Base-by-base conservation (phyloP, 2,113 vertebrate genomes). In the Corydoras sp. region DNA sequence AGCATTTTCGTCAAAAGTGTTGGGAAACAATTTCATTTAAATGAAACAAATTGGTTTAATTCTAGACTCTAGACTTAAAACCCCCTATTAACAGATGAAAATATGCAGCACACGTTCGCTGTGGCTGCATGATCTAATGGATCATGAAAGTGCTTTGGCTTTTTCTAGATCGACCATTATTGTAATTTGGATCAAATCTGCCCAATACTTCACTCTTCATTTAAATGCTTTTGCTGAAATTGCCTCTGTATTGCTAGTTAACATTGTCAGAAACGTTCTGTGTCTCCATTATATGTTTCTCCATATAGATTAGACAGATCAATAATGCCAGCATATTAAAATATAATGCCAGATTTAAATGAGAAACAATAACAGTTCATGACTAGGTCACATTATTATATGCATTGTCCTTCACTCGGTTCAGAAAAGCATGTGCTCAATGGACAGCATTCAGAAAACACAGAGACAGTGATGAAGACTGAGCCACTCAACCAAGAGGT, bases 401-500 rank as follows among this genome's bases (percentile, higher is more conserved):
- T 62, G 62, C 50, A 15, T 50, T 48, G 10, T 15, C 62, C 14
- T 62, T 74, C 30, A 68, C 31, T 8, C 4, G 48, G 53, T 14
- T 66, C 56, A 65, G 61, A 66, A 74, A 67, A 32, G 51, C 14
- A 10, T 55, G 62, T 63, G 54, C 31, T 55, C 29, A 24, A 79
- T 71, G 65, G 68, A 68, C 63, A 68, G 56, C 67, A 62, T 71
- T 60, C 43, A 4, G 49, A 75, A 29, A 69, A 76, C 48, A 68
- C 54, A 54, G 43, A 69, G 18, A 58, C 50, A 72, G 15, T 56
- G 65, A 49, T 32, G 48, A 31, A 65, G 58, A 62, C 51, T 56
- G 13, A 56, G 50, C 49, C 69, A 9, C 69, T 10, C 32, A 35
- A 65, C 68, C 64, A 50, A 65, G 69, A 80, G 63, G 78, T 76